Conservation (phyloP, 2,888 invertebrate genomes). For the Odontomyia ornata region DNA sequence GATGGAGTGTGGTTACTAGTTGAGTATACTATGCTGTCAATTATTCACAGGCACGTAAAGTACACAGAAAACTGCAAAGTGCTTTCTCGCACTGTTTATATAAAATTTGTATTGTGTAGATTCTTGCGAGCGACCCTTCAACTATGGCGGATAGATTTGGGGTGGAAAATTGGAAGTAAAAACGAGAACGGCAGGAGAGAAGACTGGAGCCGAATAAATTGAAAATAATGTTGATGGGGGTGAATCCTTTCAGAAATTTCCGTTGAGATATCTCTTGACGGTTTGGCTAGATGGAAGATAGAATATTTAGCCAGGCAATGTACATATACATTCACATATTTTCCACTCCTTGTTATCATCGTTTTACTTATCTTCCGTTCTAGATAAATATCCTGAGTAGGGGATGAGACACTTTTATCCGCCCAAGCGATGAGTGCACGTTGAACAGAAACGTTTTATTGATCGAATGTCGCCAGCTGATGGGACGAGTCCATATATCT, state of each 20-base stretch:
- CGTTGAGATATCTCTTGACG: neutral
- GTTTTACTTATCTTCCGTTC: constrained; percentile 9
- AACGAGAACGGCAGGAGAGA: neutral
- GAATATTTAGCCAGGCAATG: neutral
- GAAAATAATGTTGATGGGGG: constrained; percentile 26
- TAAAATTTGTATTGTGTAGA: constrained; percentile 35
- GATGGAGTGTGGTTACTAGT: no score
- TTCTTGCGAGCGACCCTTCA: neutral
- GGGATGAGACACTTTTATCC: neutral
- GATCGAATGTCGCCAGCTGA: neutral
- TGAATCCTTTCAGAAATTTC: constrained; percentile 14
- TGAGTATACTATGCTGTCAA: no score
- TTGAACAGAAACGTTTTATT: neutral
- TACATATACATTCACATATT: neutral
- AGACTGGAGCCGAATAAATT: constrained; percentile 1
- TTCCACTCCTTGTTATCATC: neutral
- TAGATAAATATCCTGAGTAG: neutral
- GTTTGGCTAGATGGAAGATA: neutral
- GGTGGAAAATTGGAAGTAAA: neutral
- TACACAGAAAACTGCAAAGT: constrained; percentile 43
- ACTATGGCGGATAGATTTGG: no score
- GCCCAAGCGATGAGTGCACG: neutral
- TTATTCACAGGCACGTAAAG: constrained; percentile 44
- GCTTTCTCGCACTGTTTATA: constrained; percentile 38
- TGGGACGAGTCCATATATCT: neutral